These are phyloP conservation scores for Morelia viridis DNA, from an alignment of 2,797 vertebrate genomes.

Conservation along the genomic window DNA sequence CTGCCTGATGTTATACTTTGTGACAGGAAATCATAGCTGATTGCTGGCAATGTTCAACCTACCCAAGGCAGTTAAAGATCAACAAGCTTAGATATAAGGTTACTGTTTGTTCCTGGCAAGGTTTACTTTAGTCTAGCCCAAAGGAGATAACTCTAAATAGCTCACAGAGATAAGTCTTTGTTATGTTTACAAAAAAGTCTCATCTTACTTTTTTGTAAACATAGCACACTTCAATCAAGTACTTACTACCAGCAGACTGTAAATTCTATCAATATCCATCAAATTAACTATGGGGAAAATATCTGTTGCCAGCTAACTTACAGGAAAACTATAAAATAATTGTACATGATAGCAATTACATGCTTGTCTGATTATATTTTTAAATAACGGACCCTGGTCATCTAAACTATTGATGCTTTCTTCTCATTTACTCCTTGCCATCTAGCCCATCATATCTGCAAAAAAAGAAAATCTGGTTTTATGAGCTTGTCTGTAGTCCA, in stretches of 20 bases:
- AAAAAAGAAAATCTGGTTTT: neutral
- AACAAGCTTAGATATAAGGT: neutral
- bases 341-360: neutral
- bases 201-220: neutral
- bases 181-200: neutral
- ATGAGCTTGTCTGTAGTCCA: neutral
- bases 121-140: neutral
- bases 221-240: neutral
- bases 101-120: neutral
- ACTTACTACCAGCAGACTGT: neutral
- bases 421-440: neutral
- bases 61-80: neutral
- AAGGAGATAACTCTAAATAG: neutral
- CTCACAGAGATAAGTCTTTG: neutral
- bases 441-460: neutral
- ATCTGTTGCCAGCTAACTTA: neutral
- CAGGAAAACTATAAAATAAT: neutral
- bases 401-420: neutral
- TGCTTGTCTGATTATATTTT: neutral
- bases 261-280: neutral
- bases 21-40: neutral
- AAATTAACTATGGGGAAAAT: neutral
- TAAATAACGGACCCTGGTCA: neutral
- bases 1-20: neutral
- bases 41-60: neutral